phyloP scores from a whole-genome alignment of 2,113 vertebrate species.

The Cepphus grylle region DNA sequence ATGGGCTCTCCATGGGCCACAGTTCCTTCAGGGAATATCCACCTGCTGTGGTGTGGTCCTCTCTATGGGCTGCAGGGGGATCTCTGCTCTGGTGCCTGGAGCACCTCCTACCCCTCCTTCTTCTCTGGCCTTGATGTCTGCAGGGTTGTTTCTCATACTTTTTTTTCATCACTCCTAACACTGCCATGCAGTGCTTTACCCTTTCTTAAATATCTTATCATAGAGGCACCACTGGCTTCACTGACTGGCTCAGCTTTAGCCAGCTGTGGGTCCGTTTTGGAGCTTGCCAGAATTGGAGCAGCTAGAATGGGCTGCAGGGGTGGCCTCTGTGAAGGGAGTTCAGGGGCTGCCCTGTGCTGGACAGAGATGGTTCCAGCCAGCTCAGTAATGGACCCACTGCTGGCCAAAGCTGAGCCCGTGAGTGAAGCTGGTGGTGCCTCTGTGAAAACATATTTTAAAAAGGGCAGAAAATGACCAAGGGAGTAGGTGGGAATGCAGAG shows the following conservation, averaged over 20 bases:
- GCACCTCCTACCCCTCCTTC: neutral
- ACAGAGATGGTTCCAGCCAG: neutral
- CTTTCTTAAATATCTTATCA: neutral
- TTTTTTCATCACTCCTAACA: neutral
- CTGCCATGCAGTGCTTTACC: neutral
- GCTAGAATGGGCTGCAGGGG: neutral
- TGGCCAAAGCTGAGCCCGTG: neutral
- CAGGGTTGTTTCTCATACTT: neutral
- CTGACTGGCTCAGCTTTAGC: neutral
- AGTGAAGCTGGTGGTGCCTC: neutral
- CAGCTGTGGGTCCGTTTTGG: neutral
- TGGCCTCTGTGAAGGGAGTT: neutral
- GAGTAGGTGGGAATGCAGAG: neutral
- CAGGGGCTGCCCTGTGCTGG: neutral
- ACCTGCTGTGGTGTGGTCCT: neutral
- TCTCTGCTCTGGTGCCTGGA: neutral
- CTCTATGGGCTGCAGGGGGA: neutral
- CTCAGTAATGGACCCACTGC: neutral
- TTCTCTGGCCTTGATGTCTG: neutral
- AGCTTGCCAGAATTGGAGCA: neutral
- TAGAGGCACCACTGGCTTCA: neutral
- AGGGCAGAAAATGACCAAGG: neutral
- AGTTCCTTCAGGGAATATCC: neutral
- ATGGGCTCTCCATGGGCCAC: neutral
- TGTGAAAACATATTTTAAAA: neutral